These are phyloP conservation scores for Scaptodrosophila latifasciaeformis DNA, from an alignment of 2,888 invertebrate species.

Conservation along the genomic window DNA sequence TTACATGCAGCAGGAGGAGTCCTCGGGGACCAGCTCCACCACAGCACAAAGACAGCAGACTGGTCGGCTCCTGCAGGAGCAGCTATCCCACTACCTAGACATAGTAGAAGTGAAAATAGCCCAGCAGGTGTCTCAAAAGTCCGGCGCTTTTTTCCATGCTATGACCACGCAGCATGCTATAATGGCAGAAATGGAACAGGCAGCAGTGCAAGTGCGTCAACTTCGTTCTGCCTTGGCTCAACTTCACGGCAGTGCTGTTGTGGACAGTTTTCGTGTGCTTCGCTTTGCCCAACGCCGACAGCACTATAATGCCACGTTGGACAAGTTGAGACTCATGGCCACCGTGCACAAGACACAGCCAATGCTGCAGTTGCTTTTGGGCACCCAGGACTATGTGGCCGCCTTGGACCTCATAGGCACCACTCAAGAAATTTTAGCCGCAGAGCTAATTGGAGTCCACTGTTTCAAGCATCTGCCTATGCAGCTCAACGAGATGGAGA, in stretches of 20 bases:
- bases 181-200: slow-evolving; percentile 93
- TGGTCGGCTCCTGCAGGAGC: slow-evolving; percentile 87
- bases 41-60: slow-evolving; percentile 71
- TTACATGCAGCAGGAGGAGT: slow-evolving; percentile 73
- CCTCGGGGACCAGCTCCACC: neutral
- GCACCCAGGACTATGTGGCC: slow-evolving; percentile 97
- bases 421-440: slow-evolving; percentile 93
- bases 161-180: slow-evolving; percentile 98
- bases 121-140: slow-evolving; percentile 84
- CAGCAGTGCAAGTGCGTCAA: slow-evolving; percentile 84
- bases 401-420: slow-evolving; percentile 96
- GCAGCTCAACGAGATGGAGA: slow-evolving; percentile 95
- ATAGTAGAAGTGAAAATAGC: slow-evolving; percentile 83
- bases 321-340: slow-evolving; percentile 91
- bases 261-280: slow-evolving; percentile 86
- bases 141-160: slow-evolving; percentile 97
- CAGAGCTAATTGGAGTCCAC: slow-evolving; percentile 93
- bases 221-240: slow-evolving; percentile 85
- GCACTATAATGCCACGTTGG: slow-evolving; percentile 81
- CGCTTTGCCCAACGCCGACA: slow-evolving; percentile 81
- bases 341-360: slow-evolving; percentile 98
- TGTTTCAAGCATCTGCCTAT: slow-evolving; percentile 97
- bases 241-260: slow-evolving; percentile 86
- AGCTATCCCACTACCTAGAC: slow-evolving; percentile 94
- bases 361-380: slow-evolving; percentile 94